A percentile compares a stretch with the other conserved stretches of the same genome.
Evolutionary conservation across 1,140 invertebrate species (phyloP).

Genomic region (Pseudachorutes palmiensis): DNA sequence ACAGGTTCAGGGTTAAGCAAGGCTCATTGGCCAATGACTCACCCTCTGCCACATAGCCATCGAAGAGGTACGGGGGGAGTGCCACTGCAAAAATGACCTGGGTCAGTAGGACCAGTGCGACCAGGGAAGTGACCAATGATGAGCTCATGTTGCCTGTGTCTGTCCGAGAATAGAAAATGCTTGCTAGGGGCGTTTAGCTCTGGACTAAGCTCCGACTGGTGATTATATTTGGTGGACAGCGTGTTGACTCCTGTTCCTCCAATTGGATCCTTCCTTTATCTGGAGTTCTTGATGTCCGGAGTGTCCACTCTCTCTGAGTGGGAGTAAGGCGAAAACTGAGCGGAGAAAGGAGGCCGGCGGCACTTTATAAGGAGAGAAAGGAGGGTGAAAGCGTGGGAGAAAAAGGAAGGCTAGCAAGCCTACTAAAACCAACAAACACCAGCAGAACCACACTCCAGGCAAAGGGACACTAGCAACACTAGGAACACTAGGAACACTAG

Average conservation of each 20-base stretch:
- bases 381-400: neutral
- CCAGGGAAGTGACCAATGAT: neutral
- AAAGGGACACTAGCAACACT: too few relatives aligned
- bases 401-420: too few relatives aligned
- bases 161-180: neutral
- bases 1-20: too few relatives aligned
- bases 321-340: neutral
- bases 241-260: too few relatives aligned
- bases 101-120: neutral
- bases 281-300: neutral
- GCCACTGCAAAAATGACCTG: neutral
- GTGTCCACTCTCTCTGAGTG: neutral
- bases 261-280: too few relatives aligned
- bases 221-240: neutral
- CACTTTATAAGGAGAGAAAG: neutral
- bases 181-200: neutral
- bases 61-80: neutral
- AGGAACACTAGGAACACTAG: too few relatives aligned
- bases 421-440: too few relatives aligned
- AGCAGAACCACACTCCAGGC: too few relatives aligned
- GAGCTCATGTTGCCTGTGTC: neutral
- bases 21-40: neutral
- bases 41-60: constrained; percentile 4
- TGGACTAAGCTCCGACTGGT: neutral
- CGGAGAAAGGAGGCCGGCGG: neutral